phyloP scores from a whole-genome alignment of 1,140 invertebrate genomes.

The Drosophila prosaltans region DNA sequence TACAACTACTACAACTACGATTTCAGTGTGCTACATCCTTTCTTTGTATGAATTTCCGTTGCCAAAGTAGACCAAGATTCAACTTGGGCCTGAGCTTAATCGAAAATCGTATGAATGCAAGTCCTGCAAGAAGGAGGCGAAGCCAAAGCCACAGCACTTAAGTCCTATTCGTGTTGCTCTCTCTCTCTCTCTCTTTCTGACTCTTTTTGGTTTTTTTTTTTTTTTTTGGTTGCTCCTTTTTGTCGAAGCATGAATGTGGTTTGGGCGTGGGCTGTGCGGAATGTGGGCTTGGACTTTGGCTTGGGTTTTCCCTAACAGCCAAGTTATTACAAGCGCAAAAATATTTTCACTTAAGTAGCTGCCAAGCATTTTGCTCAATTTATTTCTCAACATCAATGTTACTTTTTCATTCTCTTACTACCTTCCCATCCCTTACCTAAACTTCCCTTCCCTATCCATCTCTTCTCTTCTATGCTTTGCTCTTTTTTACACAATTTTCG shows the following conservation, averaged over 20 bases:
- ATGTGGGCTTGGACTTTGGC: conserved; percentile 13
- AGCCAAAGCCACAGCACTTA: conserved; percentile 65
- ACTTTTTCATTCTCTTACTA: conserved; percentile 13
- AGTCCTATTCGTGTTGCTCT: conserved; percentile 69
- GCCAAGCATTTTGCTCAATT: conserved; percentile 77
- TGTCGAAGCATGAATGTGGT: conserved; percentile 35
- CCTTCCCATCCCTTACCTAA: background rate
- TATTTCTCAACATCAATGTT: conserved; percentile 67
- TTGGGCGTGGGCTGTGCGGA: conserved; percentile 22
- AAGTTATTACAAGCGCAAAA: conserved; percentile 79
- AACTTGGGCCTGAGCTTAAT: conserved; percentile 51
- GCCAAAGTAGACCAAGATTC: conserved; percentile 51
- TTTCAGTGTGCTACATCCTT: conserved; percentile 70
- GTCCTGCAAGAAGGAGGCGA: conserved; percentile 27
- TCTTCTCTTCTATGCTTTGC: background rate
- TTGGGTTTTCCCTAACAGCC: conserved; percentile 41
- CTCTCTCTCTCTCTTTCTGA: conserved; percentile 28
- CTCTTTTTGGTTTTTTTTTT: background rate
- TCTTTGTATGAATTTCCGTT: conserved; percentile 79
- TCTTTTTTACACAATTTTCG: too few relatives aligned
- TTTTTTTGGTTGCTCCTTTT: background rate
- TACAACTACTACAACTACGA: conserved; percentile 51
- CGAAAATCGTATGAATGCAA: conserved; percentile 76
- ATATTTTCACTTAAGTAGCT: conserved; percentile 81
- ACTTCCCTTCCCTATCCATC: background rate